Evolutionary conservation across 2,797 vertebrate species (phyloP), one percentile per base, ranked within the genome.

Genomic region (Uromys caudimaculatus): DNA sequence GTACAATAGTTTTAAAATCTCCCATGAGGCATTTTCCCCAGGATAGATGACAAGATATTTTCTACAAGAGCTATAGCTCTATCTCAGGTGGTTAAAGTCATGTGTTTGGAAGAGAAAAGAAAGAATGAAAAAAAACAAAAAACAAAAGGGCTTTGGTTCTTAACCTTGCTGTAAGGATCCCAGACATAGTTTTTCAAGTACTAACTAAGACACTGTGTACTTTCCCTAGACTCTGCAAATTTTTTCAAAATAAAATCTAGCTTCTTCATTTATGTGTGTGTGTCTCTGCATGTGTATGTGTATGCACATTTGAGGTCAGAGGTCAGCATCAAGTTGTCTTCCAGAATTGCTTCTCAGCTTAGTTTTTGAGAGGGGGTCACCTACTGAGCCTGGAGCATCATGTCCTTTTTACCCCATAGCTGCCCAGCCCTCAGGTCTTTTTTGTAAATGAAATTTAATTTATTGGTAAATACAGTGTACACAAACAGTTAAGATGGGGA

Each of bases 11-110:
- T 95, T 10, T n/a, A 90, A 98, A 79, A 97, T 96, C 95, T 96
- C 97, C 95, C 97, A 86, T n/a, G 29, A 96, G 88, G 71, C 71
- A 82, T 95, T 97, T 98, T 96, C 95, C 98, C 54, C 11, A n/a
- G 96, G 89, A 85, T 96, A 85, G 82, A 92, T 96, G 13, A 85
- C 21, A 94, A 27, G 29, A 0, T 67, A 92, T 77, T 87, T 87
- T 95, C 93, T 97, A 94, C 96, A 93, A 96, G 91, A 95, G 95
- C 89, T 78, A 97, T 89, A 90, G 62, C 44, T 64, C 85, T 13
- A 4, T 95, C 97, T 98, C 96, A 96, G 96, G 88, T 93, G 93
- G 54, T 38, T 90, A 96, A 71, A 93, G 82, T 97, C 62, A 89
- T 92, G 27, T 0, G 58, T 71, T 96, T 81, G 88, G 69, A 82